Evolutionary conservation across 2,888 invertebrate species (phyloP), one percentile per base, ranked within the genome.

Genomic region (Halictus quadricinctus): DNA sequence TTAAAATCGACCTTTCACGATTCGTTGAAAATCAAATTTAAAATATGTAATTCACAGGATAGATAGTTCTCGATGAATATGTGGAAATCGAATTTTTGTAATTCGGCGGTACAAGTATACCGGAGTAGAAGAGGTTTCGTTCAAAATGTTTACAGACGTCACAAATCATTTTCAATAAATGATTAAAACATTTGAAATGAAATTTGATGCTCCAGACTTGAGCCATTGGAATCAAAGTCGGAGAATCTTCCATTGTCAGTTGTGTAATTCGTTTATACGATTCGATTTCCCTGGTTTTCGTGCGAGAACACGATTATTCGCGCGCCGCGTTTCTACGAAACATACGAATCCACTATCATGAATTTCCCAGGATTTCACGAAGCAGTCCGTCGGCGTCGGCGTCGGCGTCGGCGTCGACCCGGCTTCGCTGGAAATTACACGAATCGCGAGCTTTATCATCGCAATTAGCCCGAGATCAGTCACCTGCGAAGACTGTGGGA

Each of bases 401-500:
- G 43, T 73, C 60, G 64, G 50, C 36, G 2, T 13, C 18, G 76
- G 36, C 18, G 43, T 73, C 60, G 70, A 69, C 21, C 21, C 43
- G 36, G 58, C 8, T 41, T 29, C 48, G 72, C 25, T 74, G 69
- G 81, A 84, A 87, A 81, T 80, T 76, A 60, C 69, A 54, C 50
- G 79, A 83, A 85, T 36, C 50, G 50, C 58, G 72, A 48, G 70
- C 78, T 83, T 88, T 80, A 84, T 86, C 80, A 70, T 85, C 72
- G 74, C 75, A 83, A 88, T 89, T 87, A 83, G 64, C 50, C 54
- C n/a, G 43, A 76, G 80, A 85, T 85, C 84, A 79, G 70, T 83
- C 82, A 79, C 58, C 79, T 69, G 76, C 66, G 85, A 81, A 83
- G 77, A 79, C 58, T 70, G 76, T 60, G 72, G 88, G 85, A 88